Base-by-base conservation (phyloP, 2,888 invertebrate species). In the Choreutis nemorana region DNA sequence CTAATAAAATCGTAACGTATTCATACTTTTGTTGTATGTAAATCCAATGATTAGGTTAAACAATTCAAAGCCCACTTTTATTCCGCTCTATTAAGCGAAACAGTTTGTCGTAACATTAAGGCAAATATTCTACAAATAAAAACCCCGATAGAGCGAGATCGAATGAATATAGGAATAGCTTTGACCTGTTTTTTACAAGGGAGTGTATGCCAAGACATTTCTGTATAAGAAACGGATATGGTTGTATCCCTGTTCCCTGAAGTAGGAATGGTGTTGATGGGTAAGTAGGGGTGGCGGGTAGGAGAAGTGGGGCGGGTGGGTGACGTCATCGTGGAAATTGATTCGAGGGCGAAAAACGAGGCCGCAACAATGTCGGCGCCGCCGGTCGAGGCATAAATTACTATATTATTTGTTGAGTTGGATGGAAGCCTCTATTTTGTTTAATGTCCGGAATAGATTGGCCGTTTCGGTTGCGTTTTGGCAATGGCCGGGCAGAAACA, bases 261-360 rank as follows among this genome's bases (percentile, higher is more conserved):
- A 45, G 51, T 46, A 52, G 44, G 33, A 15, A 14, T 21, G 24
- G 10, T 45, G 45, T 38, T 36, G 46, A 48, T 33, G 39, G 25
- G 41, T n/a, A n/a, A n/a, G 33, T 25, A 31, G 35, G 30, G 36
- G 18, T 32, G 39, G 44, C 43, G 37, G 40, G 36, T 36, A 37
- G 55, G 44, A 40, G 47, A 37, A 47, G 48, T 37, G 45, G 42
- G 44, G 36, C 51, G 42, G 43, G 51, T 44, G 35, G 43, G 55
- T 67, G 71, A 70, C 71, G 71, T 73, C 70, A 73, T 56, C 53
- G 56, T 63, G 60, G 57, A 67, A 71, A 73, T 73, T 73, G 72
- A 73, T 73, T 72, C 61, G 59, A 55, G 58, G 63, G 63, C 63
- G 66, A 64, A 72, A 68, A 68, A 70, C 60, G 62, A 59, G 64